Percentiles rank a stretch among this genome's conserved stretches.
phyloP scores from a whole-genome alignment of 2,888 invertebrate genomes.

The Oscheius sp. region DNA sequence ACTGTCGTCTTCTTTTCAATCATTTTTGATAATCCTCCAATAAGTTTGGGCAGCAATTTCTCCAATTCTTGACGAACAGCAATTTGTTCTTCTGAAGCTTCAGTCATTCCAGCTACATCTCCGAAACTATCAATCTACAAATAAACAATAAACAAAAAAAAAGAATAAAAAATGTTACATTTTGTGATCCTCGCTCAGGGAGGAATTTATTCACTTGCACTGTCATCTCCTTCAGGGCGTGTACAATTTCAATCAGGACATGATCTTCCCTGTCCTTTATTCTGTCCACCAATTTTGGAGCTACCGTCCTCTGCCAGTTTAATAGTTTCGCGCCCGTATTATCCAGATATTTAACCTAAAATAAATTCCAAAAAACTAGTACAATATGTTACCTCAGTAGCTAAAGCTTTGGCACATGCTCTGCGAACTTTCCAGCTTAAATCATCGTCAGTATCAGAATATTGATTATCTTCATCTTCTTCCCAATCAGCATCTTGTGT shows the following conservation, averaged over 20 bases:
- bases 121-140: slow-evolving; percentile 11
- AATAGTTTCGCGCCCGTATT: slow-evolving; percentile 88
- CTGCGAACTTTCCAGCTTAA: slow-evolving; percentile 93
- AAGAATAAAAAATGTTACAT: not conserved
- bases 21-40: slow-evolving; percentile 81
- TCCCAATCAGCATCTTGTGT: slow-evolving; percentile 75
- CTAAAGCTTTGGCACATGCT: slow-evolving; percentile 95
- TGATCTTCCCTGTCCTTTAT: slow-evolving; percentile 87
- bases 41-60: not conserved
- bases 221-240: slow-evolving; percentile 80
- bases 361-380: not conserved
- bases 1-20: slow-evolving; percentile 84
- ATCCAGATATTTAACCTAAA: slow-evolving; percentile 40
- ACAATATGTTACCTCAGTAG: slow-evolving; percentile 83
- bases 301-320: slow-evolving; percentile 88
- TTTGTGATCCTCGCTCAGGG: slow-evolving; percentile 10
- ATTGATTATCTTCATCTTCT: slow-evolving; percentile 85
- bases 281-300: slow-evolving; percentile 89
- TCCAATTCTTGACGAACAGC: not conserved
- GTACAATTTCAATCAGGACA: slow-evolving; percentile 90
- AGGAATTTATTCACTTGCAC: slow-evolving; percentile 23
- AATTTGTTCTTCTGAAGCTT: slow-evolving; percentile 19
- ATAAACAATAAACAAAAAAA: not conserved
- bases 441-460: slow-evolving; percentile 95
- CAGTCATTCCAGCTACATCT: not conserved